These are phyloP conservation scores for Belgica antarctica DNA, from an alignment of 2,888 invertebrate species.

Conservation along the genomic window DNA sequence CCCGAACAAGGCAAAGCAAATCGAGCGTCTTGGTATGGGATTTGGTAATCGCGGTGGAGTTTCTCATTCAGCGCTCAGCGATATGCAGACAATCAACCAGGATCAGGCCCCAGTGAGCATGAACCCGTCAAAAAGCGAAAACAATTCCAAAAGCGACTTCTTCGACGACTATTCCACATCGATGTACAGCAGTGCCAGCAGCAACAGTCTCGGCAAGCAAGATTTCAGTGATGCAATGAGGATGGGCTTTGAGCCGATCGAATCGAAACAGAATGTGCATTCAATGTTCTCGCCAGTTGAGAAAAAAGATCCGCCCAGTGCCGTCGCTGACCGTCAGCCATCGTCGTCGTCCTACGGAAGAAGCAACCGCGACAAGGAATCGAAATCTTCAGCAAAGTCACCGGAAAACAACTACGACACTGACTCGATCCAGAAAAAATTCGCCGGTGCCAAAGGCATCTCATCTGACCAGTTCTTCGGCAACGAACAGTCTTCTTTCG, in stretches of 20 bases:
- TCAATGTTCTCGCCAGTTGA: constrained; percentile 51
- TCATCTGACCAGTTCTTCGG: constrained; percentile 97
- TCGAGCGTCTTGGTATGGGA: constrained; percentile 94
- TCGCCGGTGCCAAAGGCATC: constrained; percentile 95
- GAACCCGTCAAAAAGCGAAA: constrained; percentile 53
- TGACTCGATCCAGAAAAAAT: constrained; percentile 89
- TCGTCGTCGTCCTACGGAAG: background rate
- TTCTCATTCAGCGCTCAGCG: constrained; percentile 82
- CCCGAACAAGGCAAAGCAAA: constrained; percentile 80
- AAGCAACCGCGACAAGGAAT: constrained; percentile 41
- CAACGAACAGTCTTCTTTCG: constrained; percentile 60
- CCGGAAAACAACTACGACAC: constrained; percentile 53
- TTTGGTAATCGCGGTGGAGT: constrained; percentile 62
- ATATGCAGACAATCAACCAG: constrained; percentile 90
- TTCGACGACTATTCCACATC: constrained; percentile 53
- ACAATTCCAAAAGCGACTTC: constrained; percentile 45
- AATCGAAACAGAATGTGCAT: constrained; percentile 51
- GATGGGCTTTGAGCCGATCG: constrained; percentile 54
- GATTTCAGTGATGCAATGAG: constrained; percentile 51
- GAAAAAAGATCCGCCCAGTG: background rate
- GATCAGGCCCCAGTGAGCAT: constrained; percentile 60
- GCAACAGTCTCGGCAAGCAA: constrained; percentile 28
- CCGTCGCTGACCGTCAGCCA: constrained; percentile 28
- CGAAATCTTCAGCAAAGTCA: constrained; percentile 43
- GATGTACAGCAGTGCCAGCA: constrained; percentile 47